Conservation (phyloP, 1,140 invertebrate genomes). For the Philopotamus ludificatus region DNA sequence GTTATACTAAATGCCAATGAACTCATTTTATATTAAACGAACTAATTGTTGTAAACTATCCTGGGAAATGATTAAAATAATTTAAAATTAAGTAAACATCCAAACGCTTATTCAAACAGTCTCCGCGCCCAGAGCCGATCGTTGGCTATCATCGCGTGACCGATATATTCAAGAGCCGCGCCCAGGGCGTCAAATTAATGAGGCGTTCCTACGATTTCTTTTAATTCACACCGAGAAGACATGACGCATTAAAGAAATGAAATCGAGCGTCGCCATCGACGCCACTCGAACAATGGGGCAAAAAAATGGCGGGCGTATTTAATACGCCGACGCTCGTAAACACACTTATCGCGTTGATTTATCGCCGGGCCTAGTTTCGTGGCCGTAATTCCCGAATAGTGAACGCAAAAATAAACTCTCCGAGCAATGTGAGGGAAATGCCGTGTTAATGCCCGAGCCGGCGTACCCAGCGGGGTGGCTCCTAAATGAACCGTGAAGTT, state of each 20-base stretch:
- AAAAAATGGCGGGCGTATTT: not conserved
- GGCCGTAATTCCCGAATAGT: not conserved
- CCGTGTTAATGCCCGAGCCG: not conserved
- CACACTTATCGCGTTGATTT: not conserved
- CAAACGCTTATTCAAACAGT: too few species aligned
- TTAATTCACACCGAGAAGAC: not conserved
- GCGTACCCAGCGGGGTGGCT: not conserved
- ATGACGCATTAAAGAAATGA: slow-evolving; percentile 16
- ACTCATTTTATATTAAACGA: too few species aligned
- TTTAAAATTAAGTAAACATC: too few species aligned
- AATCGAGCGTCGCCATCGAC: not conserved
- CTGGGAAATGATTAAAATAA: too few species aligned
- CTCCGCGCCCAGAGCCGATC: too few species aligned
- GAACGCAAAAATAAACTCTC: too few species aligned
- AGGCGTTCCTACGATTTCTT: slow-evolving; percentile 2
- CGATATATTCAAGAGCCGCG: not conserved
- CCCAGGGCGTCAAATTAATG: not conserved
- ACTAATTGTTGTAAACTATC: too few species aligned
- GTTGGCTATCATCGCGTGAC: not conserved
- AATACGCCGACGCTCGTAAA: not conserved
- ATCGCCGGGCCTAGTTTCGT: not conserved
- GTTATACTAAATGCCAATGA: too few species aligned
- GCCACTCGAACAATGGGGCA: not conserved
- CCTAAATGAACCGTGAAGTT: not conserved
- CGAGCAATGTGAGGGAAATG: too few species aligned